Conservation (phyloP, 2,797 vertebrate species). For the Neosalanx taihuensis region DNA sequence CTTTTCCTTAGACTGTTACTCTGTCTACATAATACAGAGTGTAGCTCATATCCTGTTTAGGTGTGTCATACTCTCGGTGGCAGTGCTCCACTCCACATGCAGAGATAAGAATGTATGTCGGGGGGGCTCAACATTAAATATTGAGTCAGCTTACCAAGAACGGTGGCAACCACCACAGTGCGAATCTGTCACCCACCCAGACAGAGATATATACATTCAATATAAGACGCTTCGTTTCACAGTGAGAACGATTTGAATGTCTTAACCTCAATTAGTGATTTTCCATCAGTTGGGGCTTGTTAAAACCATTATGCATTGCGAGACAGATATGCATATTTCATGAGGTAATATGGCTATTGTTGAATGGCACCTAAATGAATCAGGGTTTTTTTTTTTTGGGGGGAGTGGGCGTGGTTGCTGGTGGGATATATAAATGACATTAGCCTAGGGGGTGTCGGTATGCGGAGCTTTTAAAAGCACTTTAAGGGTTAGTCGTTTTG, state of each 20-base stretch:
- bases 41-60: background rate
- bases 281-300: background rate
- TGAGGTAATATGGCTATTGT: background rate
- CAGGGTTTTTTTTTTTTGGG: background rate
- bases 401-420: background rate
- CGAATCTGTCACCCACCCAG: background rate
- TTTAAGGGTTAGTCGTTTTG: background rate
- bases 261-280: slow-evolving; percentile 3
- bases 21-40: background rate
- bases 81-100: background rate
- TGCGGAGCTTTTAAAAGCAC: background rate
- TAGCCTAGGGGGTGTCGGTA: background rate
- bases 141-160: slow-evolving; percentile 9
- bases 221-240: too few relatives aligned
- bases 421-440: background rate
- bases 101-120: slow-evolving; percentile 1
- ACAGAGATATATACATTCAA: background rate
- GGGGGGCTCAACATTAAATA: background rate
- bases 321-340: slow-evolving; percentile 3
- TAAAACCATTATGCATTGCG: background rate
- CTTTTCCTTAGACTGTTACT: background rate
- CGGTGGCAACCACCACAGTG: background rate
- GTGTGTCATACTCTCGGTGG: background rate
- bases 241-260: background rate
- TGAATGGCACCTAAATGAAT: background rate